These are phyloP conservation scores for Sycophila texana DNA, from an alignment of 2,888 invertebrate species.

Conservation along the genomic window DNA sequence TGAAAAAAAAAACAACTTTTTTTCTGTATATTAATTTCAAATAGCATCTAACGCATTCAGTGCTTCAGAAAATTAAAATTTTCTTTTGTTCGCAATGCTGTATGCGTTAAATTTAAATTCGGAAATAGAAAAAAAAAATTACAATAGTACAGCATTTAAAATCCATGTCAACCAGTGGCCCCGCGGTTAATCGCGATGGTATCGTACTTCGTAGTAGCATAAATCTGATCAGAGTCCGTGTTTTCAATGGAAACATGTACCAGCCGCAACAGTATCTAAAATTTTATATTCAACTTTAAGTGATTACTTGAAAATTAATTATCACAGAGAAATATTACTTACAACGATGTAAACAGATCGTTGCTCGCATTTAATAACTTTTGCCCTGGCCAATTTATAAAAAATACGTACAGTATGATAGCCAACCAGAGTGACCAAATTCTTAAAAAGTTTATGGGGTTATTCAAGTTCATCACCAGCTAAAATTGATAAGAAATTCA, in stretches of 20 bases:
- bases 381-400: neutral
- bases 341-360: neutral
- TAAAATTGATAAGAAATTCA: neutral
- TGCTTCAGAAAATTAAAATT: too few relatives aligned
- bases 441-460: neutral
- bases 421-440: neutral
- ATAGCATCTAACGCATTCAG: too few relatives aligned
- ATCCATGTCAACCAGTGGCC: neutral
- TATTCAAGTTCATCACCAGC: neutral
- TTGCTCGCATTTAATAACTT: neutral
- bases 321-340: neutral
- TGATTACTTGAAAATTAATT: neutral
- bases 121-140: neutral
- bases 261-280: neutral
- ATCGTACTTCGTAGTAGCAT: neutral
- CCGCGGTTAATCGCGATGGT: neutral
- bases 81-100: too few relatives aligned
- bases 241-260: conserved; percentile 3
- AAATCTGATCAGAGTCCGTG: neutral
- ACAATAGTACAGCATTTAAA: neutral
- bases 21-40: too few relatives aligned
- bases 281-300: neutral
- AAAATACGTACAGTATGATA: neutral
- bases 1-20: too few relatives aligned
- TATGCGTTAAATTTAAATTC: too few relatives aligned